These are phyloP conservation scores for Meriones psammophilus DNA, from an alignment of 2,797 vertebrate genomes.

Conservation along the genomic window DNA sequence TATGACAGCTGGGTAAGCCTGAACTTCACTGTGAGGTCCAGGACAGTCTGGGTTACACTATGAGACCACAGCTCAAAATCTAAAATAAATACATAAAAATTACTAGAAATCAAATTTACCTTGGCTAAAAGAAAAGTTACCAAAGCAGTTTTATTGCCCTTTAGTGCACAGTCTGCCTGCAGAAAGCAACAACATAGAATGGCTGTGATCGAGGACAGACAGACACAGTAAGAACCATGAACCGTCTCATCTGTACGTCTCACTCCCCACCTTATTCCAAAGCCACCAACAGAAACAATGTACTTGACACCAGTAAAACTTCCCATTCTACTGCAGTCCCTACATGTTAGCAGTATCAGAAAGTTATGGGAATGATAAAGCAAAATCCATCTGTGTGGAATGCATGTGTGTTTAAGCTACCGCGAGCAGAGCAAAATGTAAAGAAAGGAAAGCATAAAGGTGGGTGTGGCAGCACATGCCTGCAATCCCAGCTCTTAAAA, in stretches of 20 bases:
- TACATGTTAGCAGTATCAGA: neutral
- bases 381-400: neutral
- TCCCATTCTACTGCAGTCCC: constrained; percentile 3
- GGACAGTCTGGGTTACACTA: neutral
- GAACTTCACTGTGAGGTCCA: neutral
- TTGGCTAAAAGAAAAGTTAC: constrained; percentile 19
- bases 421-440: neutral
- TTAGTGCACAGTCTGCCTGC: neutral
- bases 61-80: neutral
- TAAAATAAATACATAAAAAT: neutral
- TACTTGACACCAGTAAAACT: neutral
- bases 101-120: neutral
- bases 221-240: neutral
- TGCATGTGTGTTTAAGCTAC: neutral
- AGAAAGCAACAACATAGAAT: neutral
- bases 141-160: neutral
- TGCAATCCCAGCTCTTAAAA: neutral
- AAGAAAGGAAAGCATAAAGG: neutral
- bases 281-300: neutral
- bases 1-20: neutral
- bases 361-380: constrained; percentile 1
- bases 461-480: neutral
- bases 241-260: no score
- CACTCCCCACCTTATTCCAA: neutral
- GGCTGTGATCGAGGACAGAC: neutral